These are phyloP conservation scores for Gadopsis marmoratus DNA, from an alignment of 2,797 vertebrate genomes.

Conservation along the genomic window DNA sequence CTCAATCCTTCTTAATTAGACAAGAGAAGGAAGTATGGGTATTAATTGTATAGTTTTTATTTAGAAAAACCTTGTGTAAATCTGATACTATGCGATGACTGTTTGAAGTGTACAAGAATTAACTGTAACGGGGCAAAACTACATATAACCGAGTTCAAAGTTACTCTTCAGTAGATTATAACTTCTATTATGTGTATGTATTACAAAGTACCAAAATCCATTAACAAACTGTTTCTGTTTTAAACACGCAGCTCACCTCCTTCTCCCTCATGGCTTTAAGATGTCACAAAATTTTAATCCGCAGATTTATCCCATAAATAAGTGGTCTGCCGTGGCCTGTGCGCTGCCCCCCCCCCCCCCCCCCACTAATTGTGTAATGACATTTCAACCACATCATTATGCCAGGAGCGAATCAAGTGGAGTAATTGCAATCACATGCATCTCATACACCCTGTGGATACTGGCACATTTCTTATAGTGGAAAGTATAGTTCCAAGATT, in stretches of 20 bases:
- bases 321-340: conserved; percentile 25
- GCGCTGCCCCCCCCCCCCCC: too few species aligned
- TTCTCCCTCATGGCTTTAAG: conserved; percentile 1
- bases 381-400: conserved; percentile 54
- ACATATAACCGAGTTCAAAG: neutral
- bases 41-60: neutral
- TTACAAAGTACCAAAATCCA: neutral
- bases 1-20: neutral
- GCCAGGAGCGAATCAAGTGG: conserved; percentile 34
- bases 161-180: neutral
- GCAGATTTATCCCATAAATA: conserved; percentile 32
- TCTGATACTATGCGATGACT: neutral
- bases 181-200: neutral
- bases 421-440: conserved; percentile 67
- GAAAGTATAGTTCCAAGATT: conserved; percentile 17
- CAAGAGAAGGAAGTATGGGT: neutral
- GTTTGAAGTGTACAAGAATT: neutral
- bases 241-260: conserved; percentile 1
- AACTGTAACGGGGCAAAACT: neutral
- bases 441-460: conserved; percentile 25
- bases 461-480: conserved; percentile 25
- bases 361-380: conserved; percentile 33
- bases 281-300: conserved; percentile 15
- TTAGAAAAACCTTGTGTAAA: neutral
- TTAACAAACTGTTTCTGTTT: conserved; percentile 16